Base-by-base conservation (phyloP, 2,888 invertebrate genomes). In the Drosophila cognata region DNA sequence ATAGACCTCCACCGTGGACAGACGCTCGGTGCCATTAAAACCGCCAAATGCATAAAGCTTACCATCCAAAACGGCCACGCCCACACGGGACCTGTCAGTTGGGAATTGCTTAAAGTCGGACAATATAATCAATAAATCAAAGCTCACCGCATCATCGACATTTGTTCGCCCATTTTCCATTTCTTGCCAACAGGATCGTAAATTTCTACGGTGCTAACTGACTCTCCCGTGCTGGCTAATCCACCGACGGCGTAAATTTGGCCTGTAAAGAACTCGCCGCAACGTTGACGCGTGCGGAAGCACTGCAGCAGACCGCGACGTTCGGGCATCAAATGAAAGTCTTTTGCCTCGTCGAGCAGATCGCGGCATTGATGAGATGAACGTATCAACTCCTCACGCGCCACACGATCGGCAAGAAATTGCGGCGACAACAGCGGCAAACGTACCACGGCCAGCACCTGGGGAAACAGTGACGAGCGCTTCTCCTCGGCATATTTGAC, bases 211-310 rank as follows among this genome's bases (percentile, higher is more conserved):
- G 97, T 97, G 83, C 96, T 96, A 53, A 97, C 94, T 0, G 97
- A 97, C 91, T 97, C 97, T 92, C 97, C 97, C 85, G 96, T 96
- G 90, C 97, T 96, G 50, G 97, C 97, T 31, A 97, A 93, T 2
- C 97, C 98, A 29, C 97, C 98, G 46, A 98, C 97, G 53, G 97
- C 97, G 92, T 96, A 98, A 74, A 98, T 97, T 86, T 96, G 95
- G 0, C 97, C 97, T 79, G 96, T 95, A 28, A 96, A 94, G 82
- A 94, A 94, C 91, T 96, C 96, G 82, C 96, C 96, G 80, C 95
- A 95, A 33, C 98, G 94, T 13, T 96, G 96, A 69, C 96, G 94
- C 3, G 96, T 96, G 74, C 93, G 90, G 92, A 96, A 97, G 72
- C 96, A 96, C 90, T 96, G 96, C 74, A 97, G 93, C 51, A 96